Evolutionary conservation across 2,888 invertebrate species (phyloP), one percentile per base, ranked within the genome.

Genomic region (Lepidocyrtinus sp.): DNA sequence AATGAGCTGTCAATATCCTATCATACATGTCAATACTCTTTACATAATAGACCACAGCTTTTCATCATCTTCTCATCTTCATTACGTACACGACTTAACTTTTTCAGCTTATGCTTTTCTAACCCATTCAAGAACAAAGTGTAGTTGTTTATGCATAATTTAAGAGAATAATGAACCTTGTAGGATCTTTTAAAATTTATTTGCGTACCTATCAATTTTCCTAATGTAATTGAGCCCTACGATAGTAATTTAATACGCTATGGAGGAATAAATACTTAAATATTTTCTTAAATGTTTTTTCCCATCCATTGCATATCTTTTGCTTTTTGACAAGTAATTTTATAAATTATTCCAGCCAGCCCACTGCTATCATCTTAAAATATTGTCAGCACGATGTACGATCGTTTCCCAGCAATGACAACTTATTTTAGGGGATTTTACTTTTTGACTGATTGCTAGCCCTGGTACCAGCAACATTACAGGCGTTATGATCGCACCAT

Each of bases 1-100:
- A 67, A 67, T 36, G 67, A 67, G 67, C 67, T 46, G 67, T 67
- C 67, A 67, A 67, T 67, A 67, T 36, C 12, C 67, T 7, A 46
- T 24, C 67, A 67, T 7, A 36, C 17, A 24, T 68, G 50, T 25
- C 25, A 25, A 69, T 55, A 55, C 19, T 21, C 21, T 55, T 55
- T 50, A 15, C 25, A n/a, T 59, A 69, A 55, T 69, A 15, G 26
- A 55, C 25, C 25, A 69, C n/a, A n/a, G n/a, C 25, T 19, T 22
- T 55, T 69, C 59, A 55, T 68, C 25, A 22, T 24, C 68, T 46
- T 68, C 22, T 61, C 45, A 45, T 71, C 62, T 55, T 71, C 62
- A 71, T 71, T 62, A 70, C 22, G 27, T 61, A 9, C 26, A 22
- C 15, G 7, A 12, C 36, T 36, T 7, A 36, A 36, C 5, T 12